These are phyloP conservation scores for Xestia sexstrigata DNA, from an alignment of 2,888 invertebrate genomes.

Conservation along the genomic window DNA sequence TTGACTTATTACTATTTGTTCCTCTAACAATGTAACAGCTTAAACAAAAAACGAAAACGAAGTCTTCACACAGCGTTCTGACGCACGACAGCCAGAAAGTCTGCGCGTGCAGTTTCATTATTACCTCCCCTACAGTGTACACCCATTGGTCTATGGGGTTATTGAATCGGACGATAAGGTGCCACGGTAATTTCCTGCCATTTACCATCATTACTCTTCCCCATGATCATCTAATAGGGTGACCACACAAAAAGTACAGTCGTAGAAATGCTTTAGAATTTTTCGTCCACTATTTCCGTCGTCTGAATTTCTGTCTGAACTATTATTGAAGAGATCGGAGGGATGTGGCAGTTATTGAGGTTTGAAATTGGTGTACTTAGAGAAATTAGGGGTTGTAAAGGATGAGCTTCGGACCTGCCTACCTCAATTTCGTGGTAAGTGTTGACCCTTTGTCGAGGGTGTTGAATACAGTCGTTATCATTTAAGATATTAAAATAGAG, in stretches of 20 bases:
- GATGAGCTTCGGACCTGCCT: conserved; percentile 20
- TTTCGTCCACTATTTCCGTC: conserved; percentile 65
- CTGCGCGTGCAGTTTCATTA: conserved; percentile 88
- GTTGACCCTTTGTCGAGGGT: conserved; percentile 43
- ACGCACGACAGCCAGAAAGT: conserved; percentile 68
- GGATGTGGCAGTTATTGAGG: conserved; percentile 62
- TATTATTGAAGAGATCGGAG: conserved; percentile 55
- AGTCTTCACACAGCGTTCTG: conserved; percentile 68
- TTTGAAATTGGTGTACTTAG: conserved; percentile 67
- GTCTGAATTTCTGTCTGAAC: conserved; percentile 32
- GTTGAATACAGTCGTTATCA: not conserved
- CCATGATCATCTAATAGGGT: conserved; percentile 78
- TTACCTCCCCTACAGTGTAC: conserved; percentile 75
- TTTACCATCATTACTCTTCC: conserved; percentile 87
- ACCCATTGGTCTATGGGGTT: conserved; percentile 79
- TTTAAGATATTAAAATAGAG: not conserved
- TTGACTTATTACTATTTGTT: conserved; percentile 42
- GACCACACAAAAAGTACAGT: conserved; percentile 62
- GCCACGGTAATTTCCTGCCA: conserved; percentile 89
- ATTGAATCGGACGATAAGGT: conserved; percentile 90
- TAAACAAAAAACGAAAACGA: conserved; percentile 13
- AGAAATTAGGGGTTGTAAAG: conserved; percentile 62
- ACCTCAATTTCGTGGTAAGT: conserved; percentile 55
- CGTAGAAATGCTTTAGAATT: conserved; percentile 50
- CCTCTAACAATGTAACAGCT: conserved; percentile 40